A percentile compares a stretch with the other conserved stretches of the same genome.
phyloP scores from a whole-genome alignment of 2,113 vertebrate genomes.

The Limanda limanda region DNA sequence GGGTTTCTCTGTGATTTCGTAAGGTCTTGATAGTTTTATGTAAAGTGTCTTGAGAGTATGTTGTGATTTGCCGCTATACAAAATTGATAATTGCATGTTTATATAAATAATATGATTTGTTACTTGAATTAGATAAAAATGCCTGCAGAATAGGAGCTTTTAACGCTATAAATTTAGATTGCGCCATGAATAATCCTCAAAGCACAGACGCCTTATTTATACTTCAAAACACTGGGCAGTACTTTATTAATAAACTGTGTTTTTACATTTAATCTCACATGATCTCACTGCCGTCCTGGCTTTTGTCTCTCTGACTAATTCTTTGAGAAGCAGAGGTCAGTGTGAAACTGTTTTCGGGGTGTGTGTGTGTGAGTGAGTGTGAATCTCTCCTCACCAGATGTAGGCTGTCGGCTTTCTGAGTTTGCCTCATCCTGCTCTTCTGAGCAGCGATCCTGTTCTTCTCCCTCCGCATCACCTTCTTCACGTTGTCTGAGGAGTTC shows the following conservation, averaged over 20 bases:
- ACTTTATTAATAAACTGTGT: not conserved
- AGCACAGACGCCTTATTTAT: not conserved
- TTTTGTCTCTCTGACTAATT: not conserved
- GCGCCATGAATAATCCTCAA: too few species aligned
- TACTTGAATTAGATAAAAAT: too few species aligned
- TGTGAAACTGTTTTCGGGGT: not conserved
- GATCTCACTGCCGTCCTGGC: too few species aligned
- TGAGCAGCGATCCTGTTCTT: slow-evolving; percentile 98
- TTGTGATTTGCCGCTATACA: too few species aligned
- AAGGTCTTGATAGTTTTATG: too few species aligned
- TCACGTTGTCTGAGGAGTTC: slow-evolving; percentile 92
- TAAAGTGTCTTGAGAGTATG: too few species aligned
- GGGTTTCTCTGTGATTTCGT: too few species aligned
- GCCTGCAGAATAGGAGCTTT: too few species aligned
- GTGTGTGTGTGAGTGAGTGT: not conserved
- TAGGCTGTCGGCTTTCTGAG: slow-evolving; percentile 94
- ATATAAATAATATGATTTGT: too few species aligned
- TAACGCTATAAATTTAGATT: too few species aligned
- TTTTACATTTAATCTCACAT: not conserved
- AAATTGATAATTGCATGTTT: too few species aligned
- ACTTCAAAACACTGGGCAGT: not conserved
- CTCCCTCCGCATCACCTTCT: slow-evolving; percentile 94
- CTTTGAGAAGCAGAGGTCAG: not conserved
- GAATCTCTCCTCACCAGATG: slow-evolving; percentile 89
- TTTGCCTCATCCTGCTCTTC: slow-evolving; percentile 97